Evolutionary conservation across 2,888 invertebrate genomes (phyloP).

Genomic region (Drosophila koepferae): DNA sequence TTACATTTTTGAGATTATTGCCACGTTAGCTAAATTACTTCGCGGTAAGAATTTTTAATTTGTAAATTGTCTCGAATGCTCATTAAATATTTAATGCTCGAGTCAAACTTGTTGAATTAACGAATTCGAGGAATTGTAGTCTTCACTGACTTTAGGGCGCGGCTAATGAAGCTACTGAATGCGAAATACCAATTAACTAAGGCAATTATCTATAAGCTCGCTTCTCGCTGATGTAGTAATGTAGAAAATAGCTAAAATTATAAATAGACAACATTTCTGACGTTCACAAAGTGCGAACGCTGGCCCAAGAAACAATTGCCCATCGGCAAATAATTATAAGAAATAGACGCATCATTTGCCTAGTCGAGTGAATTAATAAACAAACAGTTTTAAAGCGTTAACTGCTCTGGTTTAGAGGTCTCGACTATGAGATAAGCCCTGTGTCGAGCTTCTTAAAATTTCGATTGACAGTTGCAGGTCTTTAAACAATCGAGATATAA

Average conservation of each 20-base stretch:
- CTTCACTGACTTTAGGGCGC: not conserved
- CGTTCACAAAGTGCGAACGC: not conserved
- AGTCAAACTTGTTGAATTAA: conserved; percentile 35
- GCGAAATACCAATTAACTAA: conserved; percentile 24
- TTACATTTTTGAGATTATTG: conserved; percentile 72
- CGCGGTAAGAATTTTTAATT: conserved; percentile 74
- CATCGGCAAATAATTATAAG: not conserved
- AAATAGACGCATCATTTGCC: not conserved
- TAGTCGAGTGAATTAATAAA: not conserved
- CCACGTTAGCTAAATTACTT: conserved; percentile 72
- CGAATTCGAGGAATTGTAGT: not conserved
- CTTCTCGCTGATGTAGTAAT: not conserved
- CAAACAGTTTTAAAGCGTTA: too few relatives aligned
- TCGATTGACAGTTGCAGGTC: not conserved
- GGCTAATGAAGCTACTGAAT: conserved; percentile 22
- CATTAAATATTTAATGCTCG: conserved; percentile 29
- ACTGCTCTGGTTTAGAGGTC: not conserved
- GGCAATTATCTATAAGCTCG: not conserved
- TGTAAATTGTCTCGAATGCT: conserved; percentile 37
- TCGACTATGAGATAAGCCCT: not conserved
- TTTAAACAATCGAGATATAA: not conserved
- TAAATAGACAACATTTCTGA: not conserved
- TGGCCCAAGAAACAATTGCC: not conserved
- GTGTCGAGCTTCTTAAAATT: not conserved
- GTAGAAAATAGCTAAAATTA: not conserved